A percentile compares a stretch with the other conserved stretches of the same genome.
phyloP scores from a whole-genome alignment of 2,797 vertebrate genomes.

The Alectoris magna region DNA sequence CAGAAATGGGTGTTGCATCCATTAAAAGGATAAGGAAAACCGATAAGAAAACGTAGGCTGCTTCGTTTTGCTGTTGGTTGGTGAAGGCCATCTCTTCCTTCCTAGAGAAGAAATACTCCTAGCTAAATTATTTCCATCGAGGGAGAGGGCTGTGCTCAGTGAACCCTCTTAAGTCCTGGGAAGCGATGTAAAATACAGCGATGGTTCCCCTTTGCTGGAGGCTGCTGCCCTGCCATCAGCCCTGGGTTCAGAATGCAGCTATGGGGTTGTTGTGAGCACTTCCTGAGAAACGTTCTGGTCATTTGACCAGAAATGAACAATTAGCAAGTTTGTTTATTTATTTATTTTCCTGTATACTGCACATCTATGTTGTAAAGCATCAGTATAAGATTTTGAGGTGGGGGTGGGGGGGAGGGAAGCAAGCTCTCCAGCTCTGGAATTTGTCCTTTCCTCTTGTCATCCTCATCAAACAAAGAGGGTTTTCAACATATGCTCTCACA shows the following conservation, averaged over 20 bases:
- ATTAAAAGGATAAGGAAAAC: no score
- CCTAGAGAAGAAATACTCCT: not conserved
- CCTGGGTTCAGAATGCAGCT: not conserved
- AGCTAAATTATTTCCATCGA: not conserved
- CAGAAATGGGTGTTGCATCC: not conserved
- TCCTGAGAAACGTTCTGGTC: not conserved
- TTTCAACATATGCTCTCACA: not conserved
- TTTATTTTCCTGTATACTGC: not conserved
- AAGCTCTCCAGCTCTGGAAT: not conserved
- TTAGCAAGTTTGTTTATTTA: not conserved
- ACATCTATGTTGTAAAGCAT: not conserved
- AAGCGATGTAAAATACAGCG: not conserved
- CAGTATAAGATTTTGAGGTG: no score
- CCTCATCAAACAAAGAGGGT: not conserved
- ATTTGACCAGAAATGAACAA: not conserved
- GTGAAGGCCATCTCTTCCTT: not conserved
- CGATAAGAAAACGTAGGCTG: accelerated
- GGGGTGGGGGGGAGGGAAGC: not conserved
- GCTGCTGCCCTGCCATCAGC: not conserved
- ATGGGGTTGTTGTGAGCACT: not conserved
- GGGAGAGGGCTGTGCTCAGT: not conserved
- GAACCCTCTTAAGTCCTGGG: not conserved
- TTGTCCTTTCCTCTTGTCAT: not conserved
- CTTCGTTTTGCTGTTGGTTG: not conserved
- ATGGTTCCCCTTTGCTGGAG: not conserved